These are phyloP conservation scores for Rhyacophila brunnea DNA, from an alignment of 1,140 invertebrate genomes.

Conservation along the genomic window DNA sequence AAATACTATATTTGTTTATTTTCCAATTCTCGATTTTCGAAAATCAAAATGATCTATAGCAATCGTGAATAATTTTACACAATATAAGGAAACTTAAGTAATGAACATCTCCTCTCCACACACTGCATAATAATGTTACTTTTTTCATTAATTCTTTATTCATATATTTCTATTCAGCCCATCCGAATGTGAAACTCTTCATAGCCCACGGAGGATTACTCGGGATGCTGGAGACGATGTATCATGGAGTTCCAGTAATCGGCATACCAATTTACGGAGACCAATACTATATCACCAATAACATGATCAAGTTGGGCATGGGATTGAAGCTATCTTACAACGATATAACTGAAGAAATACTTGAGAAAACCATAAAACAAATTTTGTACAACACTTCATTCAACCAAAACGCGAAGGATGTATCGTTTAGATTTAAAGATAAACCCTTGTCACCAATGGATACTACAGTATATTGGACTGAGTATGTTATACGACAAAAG, in stretches of 20 bases:
- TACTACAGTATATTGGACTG: constrained; percentile 46
- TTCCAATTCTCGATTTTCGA: too few relatives aligned
- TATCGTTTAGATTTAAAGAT: constrained; percentile 26
- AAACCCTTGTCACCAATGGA: constrained; percentile 43
- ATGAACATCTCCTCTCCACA: constrained; percentile 34
- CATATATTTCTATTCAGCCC: constrained; percentile 43
- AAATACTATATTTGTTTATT: too few relatives aligned
- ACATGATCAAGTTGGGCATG: too few relatives aligned
- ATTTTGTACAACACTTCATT: too few relatives aligned
- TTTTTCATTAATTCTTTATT: constrained; percentile 7
- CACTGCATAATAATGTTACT: too few relatives aligned
- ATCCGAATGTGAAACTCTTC: constrained; percentile 57
- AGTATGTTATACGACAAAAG: constrained; percentile 49
- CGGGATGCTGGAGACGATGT: constrained; percentile 60
- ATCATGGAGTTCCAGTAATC: constrained; percentile 60
- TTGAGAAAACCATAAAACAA: too few relatives aligned
- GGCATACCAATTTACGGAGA: constrained; percentile 61
- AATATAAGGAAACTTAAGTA: constrained; percentile 69
- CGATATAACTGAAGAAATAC: too few relatives aligned
- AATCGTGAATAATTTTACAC: too few relatives aligned
- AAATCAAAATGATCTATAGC: too few relatives aligned
- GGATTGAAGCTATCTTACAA: too few relatives aligned
- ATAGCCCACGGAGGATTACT: constrained; percentile 64
- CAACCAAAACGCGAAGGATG: constrained; percentile 4
- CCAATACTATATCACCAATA: too few relatives aligned